A percentile compares a stretch with the other conserved stretches of the same genome.
Evolutionary conservation across 2,113 vertebrate species (phyloP).

Genomic region (Cettia cetti): DNA sequence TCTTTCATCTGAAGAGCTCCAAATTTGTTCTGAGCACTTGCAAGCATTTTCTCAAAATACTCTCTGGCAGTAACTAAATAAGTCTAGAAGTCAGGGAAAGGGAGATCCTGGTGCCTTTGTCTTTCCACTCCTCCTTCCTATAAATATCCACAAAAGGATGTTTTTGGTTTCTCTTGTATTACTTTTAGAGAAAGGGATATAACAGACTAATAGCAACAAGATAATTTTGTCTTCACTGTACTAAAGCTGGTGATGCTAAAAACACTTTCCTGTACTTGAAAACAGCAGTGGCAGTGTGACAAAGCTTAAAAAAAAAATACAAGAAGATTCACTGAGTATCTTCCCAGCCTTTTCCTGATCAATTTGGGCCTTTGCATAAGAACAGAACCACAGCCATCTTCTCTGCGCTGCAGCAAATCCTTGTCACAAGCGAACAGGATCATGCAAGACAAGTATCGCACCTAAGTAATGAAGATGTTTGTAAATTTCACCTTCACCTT

Average conservation of each 20-base stretch:
- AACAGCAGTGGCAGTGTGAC: fast-evolving
- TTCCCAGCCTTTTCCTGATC: background rate
- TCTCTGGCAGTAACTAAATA: background rate
- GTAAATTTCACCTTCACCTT: background rate
- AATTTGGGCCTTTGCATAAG: background rate
- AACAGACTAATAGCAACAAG: background rate
- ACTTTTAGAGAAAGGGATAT: background rate
- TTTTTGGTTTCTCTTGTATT: background rate
- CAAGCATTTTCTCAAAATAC: background rate
- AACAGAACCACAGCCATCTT: background rate
- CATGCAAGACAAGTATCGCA: background rate
- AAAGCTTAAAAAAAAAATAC: background rate
- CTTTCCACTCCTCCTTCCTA: background rate
- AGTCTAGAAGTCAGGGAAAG: background rate
- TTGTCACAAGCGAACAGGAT: background rate
- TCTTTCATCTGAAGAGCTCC: background rate
- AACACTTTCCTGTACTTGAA: background rate
- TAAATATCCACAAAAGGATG: background rate
- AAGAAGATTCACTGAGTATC: background rate
- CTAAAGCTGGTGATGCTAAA: fast-evolving
- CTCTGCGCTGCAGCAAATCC: background rate
- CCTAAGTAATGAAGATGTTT: background rate
- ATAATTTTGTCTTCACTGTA: background rate
- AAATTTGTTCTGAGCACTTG: background rate
- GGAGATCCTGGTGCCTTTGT: background rate